Percentiles rank a stretch among this genome's conserved stretches.
phyloP scores from a whole-genome alignment of 2,888 invertebrate species.

The Notocelia uddmanniana region DNA sequence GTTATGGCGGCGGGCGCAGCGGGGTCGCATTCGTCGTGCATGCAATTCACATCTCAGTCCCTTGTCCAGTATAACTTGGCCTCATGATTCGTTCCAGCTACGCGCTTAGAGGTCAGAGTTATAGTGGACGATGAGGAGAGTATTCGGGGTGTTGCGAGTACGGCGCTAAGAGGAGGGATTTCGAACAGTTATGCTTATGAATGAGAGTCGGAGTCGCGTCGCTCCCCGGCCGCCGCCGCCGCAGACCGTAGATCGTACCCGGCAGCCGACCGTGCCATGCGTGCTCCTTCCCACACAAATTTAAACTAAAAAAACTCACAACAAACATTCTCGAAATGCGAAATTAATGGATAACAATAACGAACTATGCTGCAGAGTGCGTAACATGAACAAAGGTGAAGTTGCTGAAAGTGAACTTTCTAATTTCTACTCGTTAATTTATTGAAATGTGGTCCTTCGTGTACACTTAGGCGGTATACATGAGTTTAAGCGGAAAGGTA shows the following conservation, averaged over 20 bases:
- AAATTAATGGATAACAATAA: constrained; percentile 46
- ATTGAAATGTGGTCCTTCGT: constrained; percentile 78
- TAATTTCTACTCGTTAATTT: constrained; percentile 68
- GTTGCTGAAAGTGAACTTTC: constrained; percentile 75
- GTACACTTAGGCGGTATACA: constrained; percentile 74
- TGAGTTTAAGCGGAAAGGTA: constrained; percentile 78
- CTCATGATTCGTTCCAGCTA: not conserved
- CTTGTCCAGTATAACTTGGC: not conserved
- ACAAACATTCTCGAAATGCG: constrained; percentile 8
- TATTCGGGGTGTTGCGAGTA: not conserved
- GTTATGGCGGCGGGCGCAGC: not conserved
- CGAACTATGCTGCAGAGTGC: constrained; percentile 23
- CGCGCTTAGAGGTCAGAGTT: not conserved
- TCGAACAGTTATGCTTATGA: constrained; percentile 58
- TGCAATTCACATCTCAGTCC: not conserved
- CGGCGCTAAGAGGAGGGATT: not conserved
- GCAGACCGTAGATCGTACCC: constrained; percentile 16
- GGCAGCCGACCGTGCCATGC: constrained; percentile 24
- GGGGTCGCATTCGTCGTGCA: not conserved
- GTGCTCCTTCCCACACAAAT: constrained; percentile 21
- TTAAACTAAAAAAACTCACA: constrained; percentile 18
- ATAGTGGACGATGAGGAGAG: not conserved
- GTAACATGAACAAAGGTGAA: constrained; percentile 58
- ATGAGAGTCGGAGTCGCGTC: constrained; percentile 52
- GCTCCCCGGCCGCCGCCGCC: constrained; percentile 18